Evolutionary conservation across 2,888 invertebrate genomes (phyloP).

Genomic region (Siphonodentalium dalli): DNA sequence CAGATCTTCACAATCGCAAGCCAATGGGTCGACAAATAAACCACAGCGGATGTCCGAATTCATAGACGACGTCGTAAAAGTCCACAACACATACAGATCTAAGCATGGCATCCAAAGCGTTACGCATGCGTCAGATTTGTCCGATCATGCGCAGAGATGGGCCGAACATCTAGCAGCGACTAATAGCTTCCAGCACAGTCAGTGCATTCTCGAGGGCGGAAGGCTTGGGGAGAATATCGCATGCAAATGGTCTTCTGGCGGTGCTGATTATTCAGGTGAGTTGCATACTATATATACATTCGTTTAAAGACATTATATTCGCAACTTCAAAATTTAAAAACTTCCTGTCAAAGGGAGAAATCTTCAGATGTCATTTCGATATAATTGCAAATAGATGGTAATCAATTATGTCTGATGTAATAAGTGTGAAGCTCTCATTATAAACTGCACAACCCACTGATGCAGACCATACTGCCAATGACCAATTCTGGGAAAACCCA

Average conservation of each 20-base stretch:
- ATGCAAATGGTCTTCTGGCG: constrained; percentile 52
- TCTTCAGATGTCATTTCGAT: too few relatives aligned
- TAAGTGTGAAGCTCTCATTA: too few relatives aligned
- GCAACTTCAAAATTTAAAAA: neutral
- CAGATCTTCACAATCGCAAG: too few relatives aligned
- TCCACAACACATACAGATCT: constrained; percentile 45
- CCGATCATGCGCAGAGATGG: constrained; percentile 75
- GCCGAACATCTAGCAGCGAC: constrained; percentile 85
- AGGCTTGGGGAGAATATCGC: constrained; percentile 61
- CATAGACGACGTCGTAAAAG: constrained; percentile 47
- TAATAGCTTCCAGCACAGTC: constrained; percentile 77
- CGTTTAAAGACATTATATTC: neutral
- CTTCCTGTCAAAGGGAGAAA: too few relatives aligned
- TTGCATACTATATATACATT: too few relatives aligned
- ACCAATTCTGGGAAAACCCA: too few relatives aligned
- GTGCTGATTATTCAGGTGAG: constrained; percentile 56
- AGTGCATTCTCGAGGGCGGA: constrained; percentile 80
- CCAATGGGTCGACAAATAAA: constrained; percentile 82
- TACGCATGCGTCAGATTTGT: constrained; percentile 55
- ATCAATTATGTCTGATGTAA: too few relatives aligned
- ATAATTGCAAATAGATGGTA: too few relatives aligned
- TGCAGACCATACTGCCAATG: too few relatives aligned
- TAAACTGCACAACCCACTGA: too few relatives aligned
- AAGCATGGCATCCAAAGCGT: constrained; percentile 44
- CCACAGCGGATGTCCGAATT: constrained; percentile 67